These are phyloP conservation scores for Abscondita cerata DNA, from an alignment of 2,888 invertebrate genomes.

Conservation along the genomic window DNA sequence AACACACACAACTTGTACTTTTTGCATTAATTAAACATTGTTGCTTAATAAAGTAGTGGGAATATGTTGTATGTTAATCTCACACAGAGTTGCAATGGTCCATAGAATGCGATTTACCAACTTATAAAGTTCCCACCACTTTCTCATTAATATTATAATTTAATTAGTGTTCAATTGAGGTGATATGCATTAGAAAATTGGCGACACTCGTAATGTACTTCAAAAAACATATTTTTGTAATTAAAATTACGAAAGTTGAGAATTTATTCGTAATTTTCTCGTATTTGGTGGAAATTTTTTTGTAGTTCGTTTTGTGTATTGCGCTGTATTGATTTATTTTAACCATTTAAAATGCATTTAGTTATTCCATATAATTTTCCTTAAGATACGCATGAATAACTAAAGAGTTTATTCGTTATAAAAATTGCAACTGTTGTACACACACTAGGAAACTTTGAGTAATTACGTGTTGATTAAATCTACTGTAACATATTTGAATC, in stretches of 20 bases:
- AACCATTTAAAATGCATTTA: too few relatives aligned
- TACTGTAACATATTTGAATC: too few relatives aligned
- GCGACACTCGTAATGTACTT: neutral
- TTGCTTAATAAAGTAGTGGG: constrained; percentile 15
- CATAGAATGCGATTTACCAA: constrained; percentile 38
- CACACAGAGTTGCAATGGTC: constrained; percentile 34
- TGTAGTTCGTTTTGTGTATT: too few relatives aligned
- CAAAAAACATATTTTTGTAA: too few relatives aligned
- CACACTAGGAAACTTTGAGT: too few relatives aligned
- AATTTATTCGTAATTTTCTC: too few relatives aligned
- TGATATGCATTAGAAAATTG: neutral
- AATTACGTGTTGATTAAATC: too few relatives aligned
- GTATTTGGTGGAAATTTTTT: too few relatives aligned
- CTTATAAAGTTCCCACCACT: constrained; percentile 43
- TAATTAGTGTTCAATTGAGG: neutral
- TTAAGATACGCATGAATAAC: constrained; percentile 20
- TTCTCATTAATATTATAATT: constrained; percentile 6
- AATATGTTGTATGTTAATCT: constrained; percentile 22
- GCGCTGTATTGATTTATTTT: too few relatives aligned
- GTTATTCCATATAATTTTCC: constrained; percentile 8
- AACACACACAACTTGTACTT: too few relatives aligned
- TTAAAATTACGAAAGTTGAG: too few relatives aligned
- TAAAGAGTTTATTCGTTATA: constrained; percentile 12
- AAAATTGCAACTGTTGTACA: neutral
- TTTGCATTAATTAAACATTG: neutral